Base-by-base conservation (phyloP, 2,888 invertebrate species). In the Aphidius colemani region DNA sequence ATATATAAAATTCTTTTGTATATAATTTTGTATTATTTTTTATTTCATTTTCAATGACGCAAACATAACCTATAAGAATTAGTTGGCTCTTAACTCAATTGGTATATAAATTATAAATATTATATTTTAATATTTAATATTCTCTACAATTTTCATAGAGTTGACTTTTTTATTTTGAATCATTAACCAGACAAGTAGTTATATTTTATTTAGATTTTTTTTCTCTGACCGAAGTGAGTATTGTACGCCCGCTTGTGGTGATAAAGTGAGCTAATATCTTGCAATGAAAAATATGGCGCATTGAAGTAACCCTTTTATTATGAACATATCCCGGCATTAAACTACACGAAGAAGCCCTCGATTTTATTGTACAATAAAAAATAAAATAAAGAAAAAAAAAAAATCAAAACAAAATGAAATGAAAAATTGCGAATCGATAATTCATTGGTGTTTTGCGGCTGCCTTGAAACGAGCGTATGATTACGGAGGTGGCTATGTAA, bases 381-480 rank as follows among this genome's bases (percentile, higher is more conserved):
- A 13, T 56, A 64, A 56, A 50, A 59, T 61, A 57, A 61, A 53
- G 43, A 63, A 64, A 55, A 58, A 53, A 53, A 63, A 45, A 45
- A 58, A 45, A 6, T 63, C 46, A 63, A 46, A 62, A 63, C 46
- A 51, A 57, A 63, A 64, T 46, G 39, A 53, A 63, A 41, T 59
- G 49, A 64, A 59, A 63, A 49, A 70, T 68, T 65, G 64, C 49
- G 66, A 69, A 70, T 70, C 69, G 70, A 70, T 70, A 69, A 70
- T 70, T 69, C 70, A 69, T 70, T 67, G 67, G 69, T 65, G 59
- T 49, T 57, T 43, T 43, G 64, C 51, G 61, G 65, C 70, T 61
- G 66, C 64, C 61, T 66, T 66, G 71, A 73, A 75, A 76, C 73
- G 75, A 76, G 75, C 74, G 75, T 70, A 74, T 73, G 75, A 75